Conservation (phyloP, 53 echinoderm and acorn worm genomes). For the Actinopyga echinites region DNA sequence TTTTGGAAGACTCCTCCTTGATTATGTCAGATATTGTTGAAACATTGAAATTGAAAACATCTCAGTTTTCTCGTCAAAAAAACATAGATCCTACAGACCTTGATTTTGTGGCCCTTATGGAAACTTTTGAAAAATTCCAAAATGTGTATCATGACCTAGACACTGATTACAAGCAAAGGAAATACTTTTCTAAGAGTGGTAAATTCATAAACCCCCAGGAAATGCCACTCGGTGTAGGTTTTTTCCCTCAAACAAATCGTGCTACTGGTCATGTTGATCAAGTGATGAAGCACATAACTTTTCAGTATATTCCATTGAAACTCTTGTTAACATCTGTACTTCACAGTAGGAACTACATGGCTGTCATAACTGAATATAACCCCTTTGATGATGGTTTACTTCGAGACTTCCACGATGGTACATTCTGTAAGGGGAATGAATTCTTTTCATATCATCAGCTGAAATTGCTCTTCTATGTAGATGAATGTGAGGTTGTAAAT, state of each 20-base stretch:
- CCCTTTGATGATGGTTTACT: constrained; percentile 47
- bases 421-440: constrained; percentile 34
- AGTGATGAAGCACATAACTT: constrained; percentile 53
- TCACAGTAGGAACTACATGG: constrained; percentile 31
- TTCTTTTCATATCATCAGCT: constrained; percentile 16
- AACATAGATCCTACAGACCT: neutral
- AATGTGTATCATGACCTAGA: constrained; percentile 31
- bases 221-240: constrained; percentile 52
- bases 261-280: constrained; percentile 56
- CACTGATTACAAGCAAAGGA: constrained; percentile 53
- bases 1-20: neutral
- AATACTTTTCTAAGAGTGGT: constrained; percentile 45
- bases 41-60: constrained; percentile 11
- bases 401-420: constrained; percentile 52
- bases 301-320: constrained; percentile 56
- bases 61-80: neutral
- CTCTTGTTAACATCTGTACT: constrained; percentile 46
- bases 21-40: constrained; percentile 12
- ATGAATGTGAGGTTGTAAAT: too few relatives aligned
- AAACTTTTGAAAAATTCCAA: constrained; percentile 20
- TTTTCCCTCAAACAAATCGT: constrained; percentile 43
- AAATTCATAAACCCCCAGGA: constrained; percentile 42
- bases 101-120: neutral
- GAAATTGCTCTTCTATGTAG: neutral
- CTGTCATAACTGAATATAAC: neutral